Base-by-base conservation (phyloP, 2,797 vertebrate genomes). In the Hozukius guyotensis region DNA sequence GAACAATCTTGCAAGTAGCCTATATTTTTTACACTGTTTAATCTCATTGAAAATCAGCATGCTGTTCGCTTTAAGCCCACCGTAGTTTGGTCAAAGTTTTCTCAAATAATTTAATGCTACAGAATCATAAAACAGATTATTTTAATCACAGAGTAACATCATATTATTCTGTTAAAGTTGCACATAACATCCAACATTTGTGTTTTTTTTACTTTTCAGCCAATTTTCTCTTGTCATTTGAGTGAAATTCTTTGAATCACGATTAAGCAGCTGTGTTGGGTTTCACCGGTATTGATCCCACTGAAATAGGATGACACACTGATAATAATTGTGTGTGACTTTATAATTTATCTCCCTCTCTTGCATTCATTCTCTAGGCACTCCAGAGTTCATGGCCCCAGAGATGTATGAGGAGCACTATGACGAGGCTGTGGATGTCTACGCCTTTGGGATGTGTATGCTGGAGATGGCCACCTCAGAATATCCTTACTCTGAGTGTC, bases 401-500 rank as follows among this genome's bases (percentile, higher is more conserved):
- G 99, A 99, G 93, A 99, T 99, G 99, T 99, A 99, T 0, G 99
- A 99, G 90, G 99, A 99, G 56, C 98, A 99, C 91, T 99, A 99
- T 0, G 97, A 99, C 8, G 98, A 99, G 87, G 96, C 97, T 0
- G 99, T 99, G 76, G 99, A 99, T 5, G 99, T 99, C 68, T 99
- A 99, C 0, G 99, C 99, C 6, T 99, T 99, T 38, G 99, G 99
- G 81, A 99, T 99, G 99, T 99, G 99, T 87, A 99, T 99, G 99
- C 90, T 99, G 89, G 99, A 99, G 96, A 99, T 99, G 99, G 99
- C 99, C 86, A 99, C 99, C 60, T 99, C 99, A 11, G 98, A 99
- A 94, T 99, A 99, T 85, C 98, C 99, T 24, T 99, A 99, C 93
- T 97, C 98, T 1, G 98, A 99, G 94, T 99, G 99, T 94, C 98